phyloP scores from a whole-genome alignment of 2,113 vertebrate species.

The Lophotis ruficrista region DNA sequence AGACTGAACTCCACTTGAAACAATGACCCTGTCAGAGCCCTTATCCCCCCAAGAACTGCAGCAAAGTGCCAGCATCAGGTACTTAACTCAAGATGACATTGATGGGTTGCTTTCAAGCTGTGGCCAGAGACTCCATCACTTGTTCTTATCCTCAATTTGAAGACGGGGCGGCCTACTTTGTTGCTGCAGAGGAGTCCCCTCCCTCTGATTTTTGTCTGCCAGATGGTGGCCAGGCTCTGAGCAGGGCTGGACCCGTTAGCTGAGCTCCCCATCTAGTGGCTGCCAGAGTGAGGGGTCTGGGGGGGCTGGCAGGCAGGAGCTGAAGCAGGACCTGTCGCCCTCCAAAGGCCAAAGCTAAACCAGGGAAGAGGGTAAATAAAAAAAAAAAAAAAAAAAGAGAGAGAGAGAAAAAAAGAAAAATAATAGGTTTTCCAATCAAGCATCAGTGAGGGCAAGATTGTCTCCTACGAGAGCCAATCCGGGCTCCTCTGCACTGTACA shows the following conservation, averaged over 20 bases:
- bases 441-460: not conserved
- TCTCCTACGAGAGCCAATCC: not conserved
- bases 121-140: constrained; percentile 50
- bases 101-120: constrained; percentile 65
- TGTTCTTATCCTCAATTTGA: constrained; percentile 64
- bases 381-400: too few species aligned
- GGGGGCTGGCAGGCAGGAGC: not conserved
- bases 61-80: constrained; percentile 59
- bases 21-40: constrained; percentile 61
- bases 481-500: not conserved
- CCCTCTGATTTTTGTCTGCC: constrained; percentile 31
- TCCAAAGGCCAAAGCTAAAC: not conserved
- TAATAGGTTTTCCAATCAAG: not conserved
- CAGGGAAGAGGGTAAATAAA: not conserved
- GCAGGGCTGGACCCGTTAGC: not conserved
- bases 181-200: not conserved
- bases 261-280: constrained; percentile 40
- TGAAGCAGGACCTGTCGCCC: not conserved
- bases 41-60: constrained; percentile 44
- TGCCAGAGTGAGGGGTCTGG: not conserved
- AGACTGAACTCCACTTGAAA: constrained; percentile 69
- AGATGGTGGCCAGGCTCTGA: constrained; percentile 24
- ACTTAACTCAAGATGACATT: constrained; percentile 66
- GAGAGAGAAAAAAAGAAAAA: rapidly evolving
- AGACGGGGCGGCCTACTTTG: constrained; percentile 27